These are phyloP conservation scores for Amblyraja radiata DNA, from an alignment of 2,797 vertebrate genomes.

Conservation along the genomic window DNA sequence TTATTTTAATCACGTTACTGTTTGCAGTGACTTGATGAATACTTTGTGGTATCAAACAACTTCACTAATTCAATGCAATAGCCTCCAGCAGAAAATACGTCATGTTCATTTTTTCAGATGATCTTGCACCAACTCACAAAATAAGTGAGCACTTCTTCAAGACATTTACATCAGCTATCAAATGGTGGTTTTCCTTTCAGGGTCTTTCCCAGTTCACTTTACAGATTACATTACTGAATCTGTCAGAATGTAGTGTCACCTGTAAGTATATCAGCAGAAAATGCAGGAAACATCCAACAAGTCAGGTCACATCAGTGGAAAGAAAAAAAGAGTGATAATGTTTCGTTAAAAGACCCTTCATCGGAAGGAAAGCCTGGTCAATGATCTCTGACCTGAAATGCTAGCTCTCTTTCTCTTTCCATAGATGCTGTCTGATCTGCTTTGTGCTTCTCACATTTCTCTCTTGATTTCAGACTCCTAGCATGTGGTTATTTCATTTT, in stretches of 20 bases:
- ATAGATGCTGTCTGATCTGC: too few relatives aligned
- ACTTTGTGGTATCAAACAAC: constrained; percentile 31
- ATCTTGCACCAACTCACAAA: constrained; percentile 44
- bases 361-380: too few relatives aligned
- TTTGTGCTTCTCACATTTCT: too few relatives aligned
- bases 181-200: constrained; percentile 37
- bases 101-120: constrained; percentile 45
- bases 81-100: constrained; percentile 5
- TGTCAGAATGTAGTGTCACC: background rate
- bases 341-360: too few relatives aligned
- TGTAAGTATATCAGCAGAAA: background rate
- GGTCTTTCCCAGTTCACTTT: constrained; percentile 14
- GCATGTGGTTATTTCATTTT: too few relatives aligned
- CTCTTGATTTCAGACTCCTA: too few relatives aligned
- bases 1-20: constrained; percentile 32
- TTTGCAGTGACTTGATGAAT: background rate
- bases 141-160: constrained; percentile 26
- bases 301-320: too few relatives aligned
- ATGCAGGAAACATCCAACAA: background rate
- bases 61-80: background rate
- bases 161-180: constrained; percentile 38
- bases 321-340: too few relatives aligned
- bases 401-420: too few relatives aligned
- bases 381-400: too few relatives aligned
- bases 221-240: background rate